Conservation (phyloP, 2,888 invertebrate genomes). For the Eupithecia subfuscata region DNA sequence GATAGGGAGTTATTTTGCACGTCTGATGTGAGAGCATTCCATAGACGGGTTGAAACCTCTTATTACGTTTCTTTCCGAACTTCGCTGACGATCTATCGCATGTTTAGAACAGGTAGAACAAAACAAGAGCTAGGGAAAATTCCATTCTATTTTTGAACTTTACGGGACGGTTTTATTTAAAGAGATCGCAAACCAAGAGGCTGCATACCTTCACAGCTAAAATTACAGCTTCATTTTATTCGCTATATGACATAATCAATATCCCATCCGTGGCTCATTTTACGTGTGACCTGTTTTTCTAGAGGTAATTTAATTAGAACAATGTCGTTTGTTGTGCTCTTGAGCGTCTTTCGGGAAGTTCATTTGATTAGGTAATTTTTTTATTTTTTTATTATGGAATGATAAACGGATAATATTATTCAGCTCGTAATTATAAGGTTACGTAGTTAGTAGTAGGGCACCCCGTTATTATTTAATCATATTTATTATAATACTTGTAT, state of each 20-base stretch:
- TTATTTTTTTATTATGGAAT: constrained; percentile 11
- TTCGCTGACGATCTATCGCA: neutral
- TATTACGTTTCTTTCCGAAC: neutral
- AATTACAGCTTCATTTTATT: constrained; percentile 24
- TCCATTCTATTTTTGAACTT: neutral
- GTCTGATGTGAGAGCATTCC: no score
- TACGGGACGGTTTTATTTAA: neutral
- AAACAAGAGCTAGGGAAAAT: neutral
- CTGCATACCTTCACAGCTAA: constrained; percentile 28
- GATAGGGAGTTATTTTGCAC: no score
- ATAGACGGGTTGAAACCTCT: no score
- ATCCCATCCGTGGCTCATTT: constrained; percentile 24
- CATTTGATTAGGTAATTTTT: constrained; percentile 22
- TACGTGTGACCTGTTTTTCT: constrained; percentile 35
- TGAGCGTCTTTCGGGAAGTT: constrained; percentile 17
- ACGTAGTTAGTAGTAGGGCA: neutral
- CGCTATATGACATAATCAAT: constrained; percentile 24
- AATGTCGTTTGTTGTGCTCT: constrained; percentile 20
- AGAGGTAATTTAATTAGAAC: constrained; percentile 14
- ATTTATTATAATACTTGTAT: neutral
- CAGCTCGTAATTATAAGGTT: neutral
- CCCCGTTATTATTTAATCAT: neutral
- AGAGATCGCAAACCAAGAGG: constrained; percentile 1
- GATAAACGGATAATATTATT: neutral
- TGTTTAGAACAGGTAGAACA: neutral